These are phyloP conservation scores for Amphimallon solstitiale DNA, from an alignment of 2,888 invertebrate species.

Conservation along the genomic window DNA sequence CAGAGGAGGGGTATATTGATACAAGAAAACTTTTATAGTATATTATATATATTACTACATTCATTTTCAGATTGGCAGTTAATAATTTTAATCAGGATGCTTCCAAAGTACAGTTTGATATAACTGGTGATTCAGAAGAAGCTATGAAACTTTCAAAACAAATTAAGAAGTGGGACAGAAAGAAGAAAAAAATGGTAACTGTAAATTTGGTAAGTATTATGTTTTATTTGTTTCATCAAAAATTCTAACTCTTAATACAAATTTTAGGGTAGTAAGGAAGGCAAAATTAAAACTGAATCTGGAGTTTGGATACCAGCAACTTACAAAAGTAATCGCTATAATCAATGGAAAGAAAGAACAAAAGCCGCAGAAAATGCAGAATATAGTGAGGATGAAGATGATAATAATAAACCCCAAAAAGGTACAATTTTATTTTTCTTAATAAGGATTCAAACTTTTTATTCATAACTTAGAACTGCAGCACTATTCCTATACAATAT, in stretches of 20 bases:
- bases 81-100: constrained; percentile 85
- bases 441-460: too few species aligned
- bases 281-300: constrained; percentile 94
- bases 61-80: constrained; percentile 72
- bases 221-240: neutral
- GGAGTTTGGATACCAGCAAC: constrained; percentile 94
- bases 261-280: constrained; percentile 67
- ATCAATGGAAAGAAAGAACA: constrained; percentile 84
- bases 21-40: neutral
- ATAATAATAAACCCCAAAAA: constrained; percentile 38
- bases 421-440: neutral
- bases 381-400: constrained; percentile 63
- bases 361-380: constrained; percentile 66
- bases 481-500: too few species aligned
- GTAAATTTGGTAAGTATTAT: constrained; percentile 68
- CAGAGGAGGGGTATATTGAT: constrained; percentile 77
- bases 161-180: constrained; percentile 90
- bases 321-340: constrained; percentile 91
- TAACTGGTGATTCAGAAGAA: constrained; percentile 83
- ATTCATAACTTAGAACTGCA: too few species aligned
- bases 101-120: constrained; percentile 80
- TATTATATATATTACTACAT: constrained; percentile 17
- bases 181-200: constrained; percentile 93
- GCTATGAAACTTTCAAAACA: constrained; percentile 69
- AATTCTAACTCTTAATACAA: neutral